Conservation (phyloP, 2,888 invertebrate genomes). For the Perdita meconis region DNA sequence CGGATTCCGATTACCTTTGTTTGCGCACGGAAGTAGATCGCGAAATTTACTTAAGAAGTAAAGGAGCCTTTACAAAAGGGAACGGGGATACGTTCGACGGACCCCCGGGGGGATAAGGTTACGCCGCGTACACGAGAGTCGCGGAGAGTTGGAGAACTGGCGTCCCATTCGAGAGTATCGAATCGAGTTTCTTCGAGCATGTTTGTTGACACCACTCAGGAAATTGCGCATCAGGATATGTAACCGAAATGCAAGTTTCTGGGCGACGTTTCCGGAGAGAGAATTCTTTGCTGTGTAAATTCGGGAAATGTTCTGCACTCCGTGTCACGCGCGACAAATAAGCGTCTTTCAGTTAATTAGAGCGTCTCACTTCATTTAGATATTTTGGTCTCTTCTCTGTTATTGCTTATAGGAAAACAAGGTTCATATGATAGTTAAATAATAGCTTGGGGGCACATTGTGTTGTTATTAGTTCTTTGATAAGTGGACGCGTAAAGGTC, state of each 20-base stretch:
- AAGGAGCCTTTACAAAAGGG: constrained; percentile 15
- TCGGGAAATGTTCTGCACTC: too few relatives aligned
- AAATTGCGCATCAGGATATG: constrained; percentile 13
- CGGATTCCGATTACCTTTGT: background rate
- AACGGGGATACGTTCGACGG: background rate
- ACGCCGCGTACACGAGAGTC: constrained; percentile 22
- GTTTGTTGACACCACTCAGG: constrained; percentile 10
- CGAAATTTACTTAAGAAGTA: constrained; percentile 31
- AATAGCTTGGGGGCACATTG: too few relatives aligned
- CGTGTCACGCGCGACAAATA: too few relatives aligned
- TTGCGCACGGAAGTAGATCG: background rate
- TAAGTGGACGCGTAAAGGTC: too few relatives aligned
- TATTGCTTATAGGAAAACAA: too few relatives aligned
- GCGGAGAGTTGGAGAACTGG: constrained; percentile 11
- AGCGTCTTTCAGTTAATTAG: too few relatives aligned
- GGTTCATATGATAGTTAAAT: too few relatives aligned
- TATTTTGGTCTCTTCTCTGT: too few relatives aligned
- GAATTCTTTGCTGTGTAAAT: background rate
- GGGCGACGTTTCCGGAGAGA: background rate
- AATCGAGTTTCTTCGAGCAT: constrained; percentile 4
- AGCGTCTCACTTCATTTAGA: too few relatives aligned
- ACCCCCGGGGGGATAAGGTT: background rate
- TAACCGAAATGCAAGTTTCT: background rate
- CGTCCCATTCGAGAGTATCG: constrained; percentile 1
- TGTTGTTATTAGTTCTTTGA: too few relatives aligned